Base-by-base conservation (phyloP, 2,113 vertebrate species). In the Theropithecus gelada region DNA sequence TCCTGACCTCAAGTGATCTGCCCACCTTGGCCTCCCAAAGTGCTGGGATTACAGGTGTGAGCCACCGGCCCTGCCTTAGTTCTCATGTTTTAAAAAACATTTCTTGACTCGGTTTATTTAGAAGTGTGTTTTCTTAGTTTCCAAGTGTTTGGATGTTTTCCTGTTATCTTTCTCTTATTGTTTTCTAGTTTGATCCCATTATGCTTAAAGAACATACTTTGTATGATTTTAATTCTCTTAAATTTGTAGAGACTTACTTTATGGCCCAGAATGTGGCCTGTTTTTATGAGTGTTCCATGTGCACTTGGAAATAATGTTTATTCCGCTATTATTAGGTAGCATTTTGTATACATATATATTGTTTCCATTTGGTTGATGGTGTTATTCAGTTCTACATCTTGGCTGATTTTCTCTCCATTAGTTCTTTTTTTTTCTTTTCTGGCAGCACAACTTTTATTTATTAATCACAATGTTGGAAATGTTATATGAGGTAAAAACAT, bases 401-500 rank as follows among this genome's bases (percentile, higher is more conserved):
- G 6, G 72, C 22, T 73, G 72, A 73, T 73, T 73, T 73, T 73
- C 11, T 73, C 72, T 73, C 38, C 38, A 40, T 40, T 73, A 3
- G 72, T 72, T 22, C n/a, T 38, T 72, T 68, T 68, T 68, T 27
- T 68, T 72, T 27, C 3, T 75, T 97, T 98, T 96, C 97, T 86
- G 68, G 97, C 95, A 97, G 78, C 72, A 97, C 83, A 97, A 81
- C 97, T 95, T 70, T 98, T 98, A 98, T 98, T 98, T 98, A 98
- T 98, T 97, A 64, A 30, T 64, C 61, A 64, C 61, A 64, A 30
- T 30, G 61, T 64, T 5, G 30, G 61, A 27, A 64, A 13, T 64
- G 61, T 64, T 27, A 12, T 30, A 13, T 64, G 61, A 64, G 61
- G 61, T 64, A 64, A 64, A 64, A 64, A 30, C 11, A 30, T 64